Conservation (phyloP, 2,888 invertebrate genomes). For the Lithophane ornitopus region DNA sequence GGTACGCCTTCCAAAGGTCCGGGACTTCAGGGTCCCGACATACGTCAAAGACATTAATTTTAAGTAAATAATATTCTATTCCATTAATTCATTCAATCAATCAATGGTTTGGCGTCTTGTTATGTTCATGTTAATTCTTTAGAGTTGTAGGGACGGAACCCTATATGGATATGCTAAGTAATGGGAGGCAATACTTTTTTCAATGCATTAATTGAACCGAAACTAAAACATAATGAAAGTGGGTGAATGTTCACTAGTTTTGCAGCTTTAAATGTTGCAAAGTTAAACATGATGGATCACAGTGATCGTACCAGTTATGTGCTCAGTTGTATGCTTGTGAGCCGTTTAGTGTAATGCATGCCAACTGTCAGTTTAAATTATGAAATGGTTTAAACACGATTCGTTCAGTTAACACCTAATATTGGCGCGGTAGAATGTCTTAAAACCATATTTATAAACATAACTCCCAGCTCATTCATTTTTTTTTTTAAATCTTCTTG, state of each 20-base stretch:
- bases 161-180: slow-evolving; percentile 8
- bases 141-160: slow-evolving; percentile 38
- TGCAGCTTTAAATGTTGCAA: slow-evolving; percentile 31
- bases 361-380: not conserved
- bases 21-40: too few species aligned
- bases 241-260: slow-evolving; percentile 39
- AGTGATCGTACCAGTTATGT: slow-evolving; percentile 28
- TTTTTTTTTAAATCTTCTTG: not conserved
- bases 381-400: not conserved
- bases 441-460: not conserved
- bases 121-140: not conserved
- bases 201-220: slow-evolving; percentile 50
- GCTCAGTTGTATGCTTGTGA: not conserved
- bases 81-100: too few species aligned
- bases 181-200: slow-evolving; percentile 30
- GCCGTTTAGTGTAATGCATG: not conserved
- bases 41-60: too few species aligned
- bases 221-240: slow-evolving; percentile 45
- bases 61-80: too few species aligned
- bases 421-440: not conserved
- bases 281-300: slow-evolving; percentile 43
- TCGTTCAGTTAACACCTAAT: not conserved
- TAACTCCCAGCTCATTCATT: not conserved
- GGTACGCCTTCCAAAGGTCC: too few species aligned
- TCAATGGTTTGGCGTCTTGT: not conserved